These are phyloP conservation scores for Psittacula derbiana DNA, from an alignment of 2,797 vertebrate species.

Conservation along the genomic window DNA sequence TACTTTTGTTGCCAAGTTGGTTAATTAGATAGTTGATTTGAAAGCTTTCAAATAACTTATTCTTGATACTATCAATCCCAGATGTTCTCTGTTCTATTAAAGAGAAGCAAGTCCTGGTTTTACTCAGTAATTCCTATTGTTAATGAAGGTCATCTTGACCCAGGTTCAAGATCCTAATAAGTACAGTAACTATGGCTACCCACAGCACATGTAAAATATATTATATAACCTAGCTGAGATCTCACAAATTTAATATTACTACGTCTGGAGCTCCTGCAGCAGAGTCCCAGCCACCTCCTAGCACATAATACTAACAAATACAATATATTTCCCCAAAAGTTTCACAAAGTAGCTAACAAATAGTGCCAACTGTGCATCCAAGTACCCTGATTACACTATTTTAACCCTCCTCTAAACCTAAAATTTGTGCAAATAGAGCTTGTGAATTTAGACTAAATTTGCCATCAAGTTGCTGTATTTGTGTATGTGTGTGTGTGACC, in stretches of 20 bases:
- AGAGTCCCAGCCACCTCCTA: background rate
- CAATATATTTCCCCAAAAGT: background rate
- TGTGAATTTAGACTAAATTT: background rate
- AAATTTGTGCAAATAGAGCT: background rate
- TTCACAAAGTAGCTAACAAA: background rate
- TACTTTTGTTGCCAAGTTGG: background rate
- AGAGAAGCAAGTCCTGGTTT: background rate
- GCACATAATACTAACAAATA: background rate
- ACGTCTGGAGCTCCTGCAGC: background rate
- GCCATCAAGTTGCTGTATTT: background rate
- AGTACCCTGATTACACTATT: background rate
- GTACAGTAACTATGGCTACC: background rate
- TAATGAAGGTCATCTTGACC: background rate
- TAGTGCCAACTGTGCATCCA: background rate
- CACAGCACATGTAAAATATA: background rate
- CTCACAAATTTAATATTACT: background rate
- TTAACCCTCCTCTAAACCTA: background rate
- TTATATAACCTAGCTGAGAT: background rate
- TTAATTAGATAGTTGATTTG: background rate
- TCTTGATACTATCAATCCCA: background rate
- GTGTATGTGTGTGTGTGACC: fast-evolving
- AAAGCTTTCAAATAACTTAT: background rate
- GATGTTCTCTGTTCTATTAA: background rate
- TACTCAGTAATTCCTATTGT: background rate
- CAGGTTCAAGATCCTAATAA: background rate